Conservation (phyloP, 2,888 invertebrate species). For the Cepaea hortensis region DNA sequence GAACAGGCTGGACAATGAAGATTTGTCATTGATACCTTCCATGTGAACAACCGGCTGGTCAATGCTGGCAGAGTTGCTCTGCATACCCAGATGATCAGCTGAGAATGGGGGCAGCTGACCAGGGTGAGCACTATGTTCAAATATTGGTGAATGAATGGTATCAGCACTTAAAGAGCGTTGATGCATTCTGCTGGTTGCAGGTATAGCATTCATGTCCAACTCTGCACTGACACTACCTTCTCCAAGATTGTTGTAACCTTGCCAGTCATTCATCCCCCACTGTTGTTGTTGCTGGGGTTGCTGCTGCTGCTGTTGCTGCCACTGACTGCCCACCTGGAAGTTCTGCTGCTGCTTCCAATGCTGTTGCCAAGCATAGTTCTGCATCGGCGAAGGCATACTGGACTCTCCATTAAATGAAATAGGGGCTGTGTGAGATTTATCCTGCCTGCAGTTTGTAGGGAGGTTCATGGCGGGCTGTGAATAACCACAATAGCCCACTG, state of each 20-base stretch:
- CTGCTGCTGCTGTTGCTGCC: slow-evolving; percentile 26
- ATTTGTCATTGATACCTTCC: slow-evolving; percentile 30
- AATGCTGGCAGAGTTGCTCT: background rate
- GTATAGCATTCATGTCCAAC: background rate
- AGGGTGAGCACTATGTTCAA: background rate
- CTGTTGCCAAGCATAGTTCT: slow-evolving; percentile 29
- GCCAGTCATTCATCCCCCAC: slow-evolving; percentile 11
- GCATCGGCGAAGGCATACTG: slow-evolving; percentile 12
- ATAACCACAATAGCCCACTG: background rate
- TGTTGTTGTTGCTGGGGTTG: slow-evolving; percentile 24
- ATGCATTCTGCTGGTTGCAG: slow-evolving; percentile 18
- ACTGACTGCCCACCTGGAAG: background rate
- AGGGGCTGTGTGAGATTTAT: slow-evolving; percentile 22
- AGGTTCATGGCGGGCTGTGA: slow-evolving; percentile 14
- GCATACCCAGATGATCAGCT: background rate
- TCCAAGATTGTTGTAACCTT: slow-evolving; percentile 28
- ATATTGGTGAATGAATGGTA: background rate
- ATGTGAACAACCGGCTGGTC: background rate
- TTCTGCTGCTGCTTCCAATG: slow-evolving; percentile 40
- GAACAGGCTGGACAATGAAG: slow-evolving; percentile 44
- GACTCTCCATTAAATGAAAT: slow-evolving; percentile 19
- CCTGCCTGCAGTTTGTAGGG: background rate
- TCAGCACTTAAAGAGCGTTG: slow-evolving; percentile 45
- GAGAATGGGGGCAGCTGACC: background rate
- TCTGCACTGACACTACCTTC: slow-evolving; percentile 3